These are phyloP conservation scores for Liasis olivaceus DNA, from an alignment of 2,797 vertebrate genomes.

Conservation along the genomic window DNA sequence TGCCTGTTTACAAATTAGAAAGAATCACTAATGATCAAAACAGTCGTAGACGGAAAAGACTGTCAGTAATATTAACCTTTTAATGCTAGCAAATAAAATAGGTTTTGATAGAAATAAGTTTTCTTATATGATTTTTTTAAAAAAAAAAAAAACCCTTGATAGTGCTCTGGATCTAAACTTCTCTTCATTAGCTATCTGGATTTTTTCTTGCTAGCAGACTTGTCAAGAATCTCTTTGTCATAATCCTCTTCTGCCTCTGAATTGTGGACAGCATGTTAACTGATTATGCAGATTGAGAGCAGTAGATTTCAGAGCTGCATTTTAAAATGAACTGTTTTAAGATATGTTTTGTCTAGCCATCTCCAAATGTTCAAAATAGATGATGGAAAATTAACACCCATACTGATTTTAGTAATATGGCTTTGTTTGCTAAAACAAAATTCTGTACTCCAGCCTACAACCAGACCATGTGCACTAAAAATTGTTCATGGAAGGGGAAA, in stretches of 20 bases:
- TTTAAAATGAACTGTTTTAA: constrained; percentile 6
- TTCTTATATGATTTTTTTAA: neutral
- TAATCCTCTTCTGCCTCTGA: constrained; percentile 23
- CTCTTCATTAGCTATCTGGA: neutral
- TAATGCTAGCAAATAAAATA: neutral
- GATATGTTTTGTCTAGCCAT: neutral
- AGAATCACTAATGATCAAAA: constrained; percentile 69
- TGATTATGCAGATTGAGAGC: constrained; percentile 14
- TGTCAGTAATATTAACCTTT: neutral
- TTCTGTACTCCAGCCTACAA: neutral
- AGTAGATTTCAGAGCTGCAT: neutral
- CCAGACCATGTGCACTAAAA: neutral
- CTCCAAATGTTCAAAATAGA: neutral
- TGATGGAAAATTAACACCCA: neutral
- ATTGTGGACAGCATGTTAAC: constrained; percentile 9
- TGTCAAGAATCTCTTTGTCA: constrained; percentile 23
- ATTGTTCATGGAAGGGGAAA: neutral
- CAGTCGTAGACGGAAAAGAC: constrained; percentile 35
- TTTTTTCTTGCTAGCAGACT: constrained; percentile 3
- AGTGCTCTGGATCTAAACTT: constrained; percentile 4
- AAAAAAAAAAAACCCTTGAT: neutral
- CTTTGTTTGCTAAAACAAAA: neutral
- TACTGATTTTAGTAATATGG: neutral
- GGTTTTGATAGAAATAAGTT: neutral
- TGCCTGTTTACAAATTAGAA: constrained; percentile 71